Evolutionary conservation across 1,140 invertebrate species (phyloP), one percentile per base, ranked within the genome.

Genomic region (Marisa cornuarietis): DNA sequence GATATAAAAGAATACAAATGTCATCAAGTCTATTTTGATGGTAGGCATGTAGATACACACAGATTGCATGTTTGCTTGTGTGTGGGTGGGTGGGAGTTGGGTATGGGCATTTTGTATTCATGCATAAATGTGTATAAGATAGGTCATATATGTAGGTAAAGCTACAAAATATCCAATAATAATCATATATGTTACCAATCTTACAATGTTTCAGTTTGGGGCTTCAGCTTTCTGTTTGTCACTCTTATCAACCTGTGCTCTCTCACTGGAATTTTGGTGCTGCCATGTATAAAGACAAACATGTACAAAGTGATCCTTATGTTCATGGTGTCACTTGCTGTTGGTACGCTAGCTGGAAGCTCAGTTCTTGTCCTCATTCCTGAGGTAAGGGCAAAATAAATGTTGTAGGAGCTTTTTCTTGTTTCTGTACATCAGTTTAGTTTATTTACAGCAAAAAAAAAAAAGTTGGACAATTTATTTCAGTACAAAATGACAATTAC

Each of bases 341-440:
- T 94, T 31, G 94, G 94, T 0, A 94, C 93, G 69, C 88, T 95
- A 31, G 92, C 92, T 31, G 93, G 93, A 11, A 94, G 93, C 76
- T 92, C 93, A 5, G 86, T 94, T 24, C 93, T 95, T 80, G 93
- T 94, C 83, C 91, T 95, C 13, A 92, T 95, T 31, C 94, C 94
- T 13, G 93, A 94, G 89, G 94, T 90, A 81, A 81, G 76, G 18
- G 13, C 20, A 24, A n/a, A 0, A 14, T 52, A 11, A 31, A 31
- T 18, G 3, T 7, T 68, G 49, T n/a, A 4, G 71, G 16, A 14
- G 31, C 31, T 42, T 42, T n/a, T 42, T 42, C 31, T 0, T 42
- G 31, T 42, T 42, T 58, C 16, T 58, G 4, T 58, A 58, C 4
- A 58, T 58, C 16, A 58, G 3, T 58, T 14, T 18, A 18, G 9